Conservation (phyloP, 2,113 vertebrate species). For the Perca flavescens region DNA sequence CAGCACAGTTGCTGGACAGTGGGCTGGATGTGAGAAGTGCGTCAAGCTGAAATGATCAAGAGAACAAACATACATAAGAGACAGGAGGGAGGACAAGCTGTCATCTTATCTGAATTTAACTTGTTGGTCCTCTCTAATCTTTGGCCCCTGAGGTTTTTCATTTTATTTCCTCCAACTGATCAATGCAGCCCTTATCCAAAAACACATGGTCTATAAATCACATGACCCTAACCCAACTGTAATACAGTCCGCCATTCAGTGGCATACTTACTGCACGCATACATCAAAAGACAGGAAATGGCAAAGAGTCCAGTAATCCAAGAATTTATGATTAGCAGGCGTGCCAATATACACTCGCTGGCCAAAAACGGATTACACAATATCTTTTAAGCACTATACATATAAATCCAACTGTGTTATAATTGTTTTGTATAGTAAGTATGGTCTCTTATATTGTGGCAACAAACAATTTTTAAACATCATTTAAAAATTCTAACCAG, state of each 20-base stretch:
- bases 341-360: neutral
- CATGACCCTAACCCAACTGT: conserved; percentile 6
- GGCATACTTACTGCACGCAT: conserved; percentile 19
- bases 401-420: neutral
- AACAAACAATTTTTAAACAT: neutral
- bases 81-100: conserved; percentile 11
- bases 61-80: conserved; percentile 43
- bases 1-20: conserved; percentile 73
- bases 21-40: conserved; percentile 66
- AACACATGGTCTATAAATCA: conserved; percentile 41
- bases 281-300: conserved; percentile 7
- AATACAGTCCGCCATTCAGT: conserved; percentile 8
- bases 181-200: conserved; percentile 41
- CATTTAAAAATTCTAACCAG: neutral
- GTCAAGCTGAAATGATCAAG: conserved; percentile 66
- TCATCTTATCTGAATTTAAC: conserved; percentile 13
- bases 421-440: neutral
- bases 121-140: neutral
- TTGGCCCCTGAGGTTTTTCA: neutral
- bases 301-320: neutral
- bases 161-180: conserved; percentile 11
- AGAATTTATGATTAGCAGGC: neutral
- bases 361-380: neutral
- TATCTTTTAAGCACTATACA: neutral
- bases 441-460: neutral